A percentile compares a stretch with the other conserved stretches of the same genome.
Conservation (phyloP, 2,888 invertebrate genomes). For the Leucozona laternaria region DNA sequence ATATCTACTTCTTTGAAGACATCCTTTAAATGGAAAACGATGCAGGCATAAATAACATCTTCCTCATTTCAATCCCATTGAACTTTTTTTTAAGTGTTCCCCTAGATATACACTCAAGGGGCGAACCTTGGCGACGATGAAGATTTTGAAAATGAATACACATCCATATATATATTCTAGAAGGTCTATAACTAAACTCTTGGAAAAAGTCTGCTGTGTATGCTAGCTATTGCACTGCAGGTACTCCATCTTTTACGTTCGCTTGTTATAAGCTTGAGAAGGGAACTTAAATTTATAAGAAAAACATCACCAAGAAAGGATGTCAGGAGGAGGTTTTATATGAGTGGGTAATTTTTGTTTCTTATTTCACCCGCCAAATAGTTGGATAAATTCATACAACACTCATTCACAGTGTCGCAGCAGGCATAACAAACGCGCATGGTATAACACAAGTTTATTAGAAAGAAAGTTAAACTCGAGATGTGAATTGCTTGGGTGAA, state of each 20-base stretch:
- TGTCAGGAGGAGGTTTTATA: conserved; percentile 16
- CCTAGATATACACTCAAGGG: conserved; percentile 1
- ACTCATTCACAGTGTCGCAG: not conserved
- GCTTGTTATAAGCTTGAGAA: conserved; percentile 42
- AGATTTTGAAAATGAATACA: conserved; percentile 17
- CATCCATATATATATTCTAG: not conserved
- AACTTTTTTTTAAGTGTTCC: conserved; percentile 50
- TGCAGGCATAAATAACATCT: not conserved
- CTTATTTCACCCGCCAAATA: not conserved
- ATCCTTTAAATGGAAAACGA: not conserved
- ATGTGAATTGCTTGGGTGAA: conserved; percentile 7
- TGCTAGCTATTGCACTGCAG: conserved; percentile 5
- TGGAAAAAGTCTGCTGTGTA: not conserved
- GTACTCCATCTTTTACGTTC: conserved; percentile 36
- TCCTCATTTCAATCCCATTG: conserved; percentile 12
- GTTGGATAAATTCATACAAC: conserved; percentile 13
- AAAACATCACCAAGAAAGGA: not conserved
- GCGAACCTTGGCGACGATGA: not conserved
- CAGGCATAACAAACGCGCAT: not conserved
- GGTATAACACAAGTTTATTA: not conserved
- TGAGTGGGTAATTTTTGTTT: conserved; percentile 17
- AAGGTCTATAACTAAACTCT: not conserved
- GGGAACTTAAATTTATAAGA: conserved; percentile 39
- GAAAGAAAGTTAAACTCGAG: conserved; percentile 3
- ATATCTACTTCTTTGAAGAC: no score